Evolutionary conservation across 2,888 invertebrate species (phyloP).

Genomic region (Tubiluchus corallicola): DNA sequence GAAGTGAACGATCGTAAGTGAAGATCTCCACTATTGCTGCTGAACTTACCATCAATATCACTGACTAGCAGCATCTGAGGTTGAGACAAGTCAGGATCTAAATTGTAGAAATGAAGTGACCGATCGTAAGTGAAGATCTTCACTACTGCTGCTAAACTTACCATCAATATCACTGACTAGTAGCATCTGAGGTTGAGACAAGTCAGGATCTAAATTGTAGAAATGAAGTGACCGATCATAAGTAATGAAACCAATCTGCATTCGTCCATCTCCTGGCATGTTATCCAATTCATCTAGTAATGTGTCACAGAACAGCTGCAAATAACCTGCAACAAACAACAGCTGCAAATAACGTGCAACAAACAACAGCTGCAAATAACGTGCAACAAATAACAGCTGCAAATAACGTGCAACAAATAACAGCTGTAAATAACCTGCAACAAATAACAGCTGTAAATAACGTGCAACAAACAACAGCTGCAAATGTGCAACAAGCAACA

Average conservation of each 20-base stretch:
- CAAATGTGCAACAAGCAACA: too few species aligned
- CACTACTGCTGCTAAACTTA: constrained; percentile 26
- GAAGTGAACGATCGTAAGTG: too few species aligned
- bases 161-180: constrained; percentile 77
- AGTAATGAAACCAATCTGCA: constrained; percentile 81
- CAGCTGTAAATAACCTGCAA: constrained; percentile 5
- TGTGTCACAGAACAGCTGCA: constrained; percentile 59
- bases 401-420: constrained; percentile 11
- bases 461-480: too few species aligned
- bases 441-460: too few species aligned
- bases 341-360: too few species aligned
- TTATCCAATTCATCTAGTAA: constrained; percentile 59
- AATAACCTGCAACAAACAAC: constrained; percentile 42
- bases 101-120: too few species aligned
- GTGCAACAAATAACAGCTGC: too few species aligned
- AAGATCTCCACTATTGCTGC: constrained; percentile 4
- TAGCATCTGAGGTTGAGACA: constrained; percentile 32
- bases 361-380: too few species aligned
- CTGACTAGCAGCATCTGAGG: constrained; percentile 44
- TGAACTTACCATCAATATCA: constrained; percentile 60
- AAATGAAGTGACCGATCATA: constrained; percentile 82
- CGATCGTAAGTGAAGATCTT: constrained; percentile 6
- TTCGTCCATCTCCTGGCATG: constrained; percentile 82
- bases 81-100: too few species aligned
- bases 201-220: too few species aligned